A percentile compares a stretch with the other conserved stretches of the same genome.
These are phyloP conservation scores for Leptobrachium leishanense DNA, from an alignment of 2,113 vertebrate genomes.

Conservation along the genomic window DNA sequence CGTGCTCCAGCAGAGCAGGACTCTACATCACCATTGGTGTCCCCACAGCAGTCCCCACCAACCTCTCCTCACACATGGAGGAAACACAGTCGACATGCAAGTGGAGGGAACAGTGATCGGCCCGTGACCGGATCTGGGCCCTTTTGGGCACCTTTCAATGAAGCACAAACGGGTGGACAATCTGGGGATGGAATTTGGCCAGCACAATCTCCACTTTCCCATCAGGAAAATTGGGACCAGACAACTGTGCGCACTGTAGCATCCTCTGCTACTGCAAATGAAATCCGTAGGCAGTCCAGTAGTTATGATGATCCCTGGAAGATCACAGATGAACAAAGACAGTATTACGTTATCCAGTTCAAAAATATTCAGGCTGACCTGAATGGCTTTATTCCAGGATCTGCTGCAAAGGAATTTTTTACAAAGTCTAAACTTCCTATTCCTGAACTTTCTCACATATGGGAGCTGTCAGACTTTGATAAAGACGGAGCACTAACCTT, in stretches of 20 bases:
- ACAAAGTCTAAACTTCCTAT: conserved; percentile 98
- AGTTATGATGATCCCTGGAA: conserved; percentile 97
- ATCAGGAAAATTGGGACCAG: conserved; percentile 95
- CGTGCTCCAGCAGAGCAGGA: conserved; percentile 85
- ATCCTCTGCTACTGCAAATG: conserved; percentile 85
- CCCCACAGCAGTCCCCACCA: conserved; percentile 93
- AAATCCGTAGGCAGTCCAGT: conserved; percentile 97
- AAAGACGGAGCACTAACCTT: conserved; percentile 96
- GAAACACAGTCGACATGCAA: conserved; percentile 92
- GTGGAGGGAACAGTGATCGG: conserved; percentile 85
- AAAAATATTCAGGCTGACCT: conserved; percentile 98
- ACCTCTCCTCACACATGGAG: conserved; percentile 90
- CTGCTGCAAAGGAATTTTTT: conserved; percentile 98
- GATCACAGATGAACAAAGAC: conserved; percentile 98
- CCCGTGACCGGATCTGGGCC: conserved; percentile 77
- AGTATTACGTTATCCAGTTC: conserved; percentile 99
- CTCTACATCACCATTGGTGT: conserved; percentile 86
- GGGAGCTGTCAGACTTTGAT: conserved; percentile 98
- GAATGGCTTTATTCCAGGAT: conserved; percentile 96
- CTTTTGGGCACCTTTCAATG: conserved; percentile 89
- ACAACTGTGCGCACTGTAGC: conserved; percentile 91
- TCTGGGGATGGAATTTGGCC: conserved; percentile 88
- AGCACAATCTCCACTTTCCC: conserved; percentile 88
- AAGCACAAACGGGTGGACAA: conserved; percentile 85
- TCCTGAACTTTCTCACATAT: conserved; percentile 98